These are phyloP conservation scores for Fistularia tabacaria DNA, from an alignment of 2,797 vertebrate genomes.

Conservation along the genomic window DNA sequence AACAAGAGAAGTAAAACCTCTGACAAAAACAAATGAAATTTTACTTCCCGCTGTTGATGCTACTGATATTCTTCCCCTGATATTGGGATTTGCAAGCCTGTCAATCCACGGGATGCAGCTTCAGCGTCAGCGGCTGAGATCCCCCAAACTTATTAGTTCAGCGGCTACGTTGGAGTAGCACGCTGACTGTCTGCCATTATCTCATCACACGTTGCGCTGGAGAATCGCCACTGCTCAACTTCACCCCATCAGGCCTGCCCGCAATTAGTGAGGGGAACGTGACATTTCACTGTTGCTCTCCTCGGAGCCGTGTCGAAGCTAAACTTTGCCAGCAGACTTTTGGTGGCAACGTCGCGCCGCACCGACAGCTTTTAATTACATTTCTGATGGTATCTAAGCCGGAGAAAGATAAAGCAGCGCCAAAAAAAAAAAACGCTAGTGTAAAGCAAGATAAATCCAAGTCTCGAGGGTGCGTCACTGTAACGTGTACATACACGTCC, in stretches of 20 bases:
- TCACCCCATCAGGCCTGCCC: slow-evolving; percentile 20
- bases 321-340: slow-evolving; percentile 56
- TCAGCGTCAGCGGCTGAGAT: not conserved
- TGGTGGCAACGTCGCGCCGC: slow-evolving; percentile 52
- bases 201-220: slow-evolving; percentile 30
- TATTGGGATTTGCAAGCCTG: no score
- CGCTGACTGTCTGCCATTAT: slow-evolving; percentile 51
- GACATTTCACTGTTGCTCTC: slow-evolving; percentile 59
- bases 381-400: slow-evolving; percentile 55
- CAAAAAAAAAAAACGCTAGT: slow-evolving; percentile 18
- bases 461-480: no score
- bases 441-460: no score
- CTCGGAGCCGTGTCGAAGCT: slow-evolving; percentile 60
- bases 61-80: no score
- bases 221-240: slow-evolving; percentile 44
- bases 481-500: no score
- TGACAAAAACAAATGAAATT: no score
- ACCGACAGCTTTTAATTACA: slow-evolving; percentile 65
- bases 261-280: slow-evolving; percentile 64
- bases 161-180: slow-evolving; percentile 11
- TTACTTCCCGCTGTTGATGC: no score
- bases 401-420: slow-evolving; percentile 41
- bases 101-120: not conserved
- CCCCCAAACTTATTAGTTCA: no score
- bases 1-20: no score